phyloP scores from a whole-genome alignment of 2,888 invertebrate species.

The Chironomus riparius region DNA sequence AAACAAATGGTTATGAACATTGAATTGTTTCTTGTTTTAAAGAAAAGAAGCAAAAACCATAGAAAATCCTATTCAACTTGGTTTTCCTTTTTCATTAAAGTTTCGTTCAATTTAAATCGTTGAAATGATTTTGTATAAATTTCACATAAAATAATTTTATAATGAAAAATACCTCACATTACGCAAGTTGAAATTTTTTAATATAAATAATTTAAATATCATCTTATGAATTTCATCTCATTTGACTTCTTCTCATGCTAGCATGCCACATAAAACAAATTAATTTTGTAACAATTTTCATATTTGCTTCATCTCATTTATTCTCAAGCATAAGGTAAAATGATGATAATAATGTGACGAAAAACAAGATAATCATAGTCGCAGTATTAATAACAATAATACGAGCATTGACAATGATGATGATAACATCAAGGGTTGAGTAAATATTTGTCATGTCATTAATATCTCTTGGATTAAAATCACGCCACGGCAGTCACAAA shows the following conservation, averaged over 20 bases:
- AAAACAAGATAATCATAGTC: too few species aligned
- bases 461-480: neutral
- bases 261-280: neutral
- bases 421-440: constrained; percentile 4
- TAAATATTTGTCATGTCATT: constrained; percentile 22
- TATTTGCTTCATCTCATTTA: neutral
- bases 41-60: too few species aligned
- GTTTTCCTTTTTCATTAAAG: neutral
- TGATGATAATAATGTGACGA: too few species aligned
- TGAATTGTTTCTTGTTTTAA: neutral
- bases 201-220: constrained; percentile 21
- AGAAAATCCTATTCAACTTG: too few species aligned
- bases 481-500: neutral
- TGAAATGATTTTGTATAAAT: too few species aligned
- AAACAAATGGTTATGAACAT: neutral
- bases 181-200: neutral
- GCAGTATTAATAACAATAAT: too few species aligned
- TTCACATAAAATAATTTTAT: too few species aligned
- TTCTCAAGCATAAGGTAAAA: too few species aligned
- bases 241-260: neutral
- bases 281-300: constrained; percentile 14
- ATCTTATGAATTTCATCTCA: neutral
- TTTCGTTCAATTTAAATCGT: too few species aligned
- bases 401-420: neutral
- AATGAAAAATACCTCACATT: too few species aligned